phyloP scores from a whole-genome alignment of 2,113 vertebrate species.

The Alethe diademata region DNA sequence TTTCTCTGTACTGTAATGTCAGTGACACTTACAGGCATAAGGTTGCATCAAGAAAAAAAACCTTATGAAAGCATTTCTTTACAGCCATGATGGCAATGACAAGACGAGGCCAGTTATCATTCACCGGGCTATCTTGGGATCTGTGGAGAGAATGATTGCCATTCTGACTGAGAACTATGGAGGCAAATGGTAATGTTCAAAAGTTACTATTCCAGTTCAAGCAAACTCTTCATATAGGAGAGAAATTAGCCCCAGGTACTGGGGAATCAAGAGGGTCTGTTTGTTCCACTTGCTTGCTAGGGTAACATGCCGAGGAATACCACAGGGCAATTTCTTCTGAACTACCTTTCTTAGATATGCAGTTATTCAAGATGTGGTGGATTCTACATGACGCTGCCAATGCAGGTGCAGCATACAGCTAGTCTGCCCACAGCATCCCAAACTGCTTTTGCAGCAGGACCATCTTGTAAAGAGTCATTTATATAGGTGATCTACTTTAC shows the following conservation, averaged over 20 bases:
- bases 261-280: background rate
- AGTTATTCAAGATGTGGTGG: background rate
- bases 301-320: fast-evolving
- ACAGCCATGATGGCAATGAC: conserved; percentile 92
- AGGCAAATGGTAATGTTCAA: conserved; percentile 89
- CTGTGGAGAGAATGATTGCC: conserved; percentile 97
- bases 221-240: background rate
- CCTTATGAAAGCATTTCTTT: background rate
- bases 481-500: background rate
- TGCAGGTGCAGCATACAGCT: background rate
- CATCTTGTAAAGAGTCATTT: background rate
- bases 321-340: background rate
- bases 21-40: background rate
- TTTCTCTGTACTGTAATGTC: background rate
- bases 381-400: background rate
- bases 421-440: background rate
- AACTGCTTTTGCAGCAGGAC: background rate
- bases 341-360: background rate
- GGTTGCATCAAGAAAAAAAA: background rate
- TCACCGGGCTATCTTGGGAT: conserved; percentile 95
- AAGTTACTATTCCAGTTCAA: background rate
- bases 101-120: conserved; percentile 95
- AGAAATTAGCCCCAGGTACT: background rate
- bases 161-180: conserved; percentile 98
- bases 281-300: background rate